Conservation (phyloP, 2,113 vertebrate genomes). For the Telmatochromis sp. region DNA sequence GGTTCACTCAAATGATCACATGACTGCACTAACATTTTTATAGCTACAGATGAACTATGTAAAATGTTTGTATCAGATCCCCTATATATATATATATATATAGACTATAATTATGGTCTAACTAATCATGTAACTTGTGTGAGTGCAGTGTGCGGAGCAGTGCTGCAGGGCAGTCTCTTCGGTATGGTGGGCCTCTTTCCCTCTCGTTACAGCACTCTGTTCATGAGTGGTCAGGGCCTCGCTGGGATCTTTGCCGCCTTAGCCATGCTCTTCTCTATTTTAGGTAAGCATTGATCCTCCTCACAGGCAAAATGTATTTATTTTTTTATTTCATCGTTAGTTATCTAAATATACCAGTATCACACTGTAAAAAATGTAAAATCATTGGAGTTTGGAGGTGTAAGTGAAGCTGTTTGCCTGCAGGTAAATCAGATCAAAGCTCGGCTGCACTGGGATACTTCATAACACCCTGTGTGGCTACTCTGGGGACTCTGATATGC, state of each 20-base stretch:
- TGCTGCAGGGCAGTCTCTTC: conserved; percentile 88
- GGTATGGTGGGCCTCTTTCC: conserved; percentile 84
- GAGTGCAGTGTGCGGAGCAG: conserved; percentile 75
- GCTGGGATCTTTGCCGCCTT: conserved; percentile 83
- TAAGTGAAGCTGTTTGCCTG: conserved; percentile 19
- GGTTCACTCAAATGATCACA: conserved; percentile 13
- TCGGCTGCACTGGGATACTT: conserved; percentile 85
- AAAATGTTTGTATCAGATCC: neutral
- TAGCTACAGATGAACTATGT: neutral
- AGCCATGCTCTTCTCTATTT: conserved; percentile 83
- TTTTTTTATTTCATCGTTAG: neutral
- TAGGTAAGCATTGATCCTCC: conserved; percentile 72
- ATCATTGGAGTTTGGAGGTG: neutral
- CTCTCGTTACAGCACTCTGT: conserved; percentile 79
- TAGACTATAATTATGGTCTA: neutral
- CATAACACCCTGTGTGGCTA: conserved; percentile 80
- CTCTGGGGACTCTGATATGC: conserved; percentile 72
- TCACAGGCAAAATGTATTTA: neutral
- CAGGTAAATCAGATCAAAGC: conserved; percentile 64
- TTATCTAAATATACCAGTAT: neutral
- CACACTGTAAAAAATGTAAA: neutral
- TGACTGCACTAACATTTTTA: neutral
- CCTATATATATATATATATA: too few species aligned
- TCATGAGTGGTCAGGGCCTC: conserved; percentile 92
- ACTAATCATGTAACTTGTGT: neutral